Percentiles rank a stretch among this genome's conserved stretches.
These are phyloP conservation scores for Canis aureus DNA, from an alignment of 2,113 vertebrate genomes.

Conservation along the genomic window DNA sequence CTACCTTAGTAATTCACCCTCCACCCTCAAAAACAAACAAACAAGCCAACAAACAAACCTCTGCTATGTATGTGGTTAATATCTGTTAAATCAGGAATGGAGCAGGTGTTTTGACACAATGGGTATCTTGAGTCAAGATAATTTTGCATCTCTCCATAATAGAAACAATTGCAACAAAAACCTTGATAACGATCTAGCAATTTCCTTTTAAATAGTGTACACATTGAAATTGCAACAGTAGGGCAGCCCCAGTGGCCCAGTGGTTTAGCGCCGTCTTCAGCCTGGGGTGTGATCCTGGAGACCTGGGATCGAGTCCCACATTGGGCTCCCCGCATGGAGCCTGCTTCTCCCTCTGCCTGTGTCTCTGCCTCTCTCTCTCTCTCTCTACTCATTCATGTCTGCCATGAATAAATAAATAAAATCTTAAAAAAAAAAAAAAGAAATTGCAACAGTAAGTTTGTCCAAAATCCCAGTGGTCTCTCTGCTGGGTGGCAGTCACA, in stretches of 20 bases:
- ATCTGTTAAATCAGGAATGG: background rate
- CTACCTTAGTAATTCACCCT: background rate
- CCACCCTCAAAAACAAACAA: too few species aligned
- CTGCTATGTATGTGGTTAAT: background rate
- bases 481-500: background rate
- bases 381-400: too few species aligned
- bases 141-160: background rate
- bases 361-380: too few species aligned
- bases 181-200: background rate
- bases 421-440: too few species aligned
- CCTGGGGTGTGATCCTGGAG: too few species aligned
- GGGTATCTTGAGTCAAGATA: background rate
- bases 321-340: too few species aligned
- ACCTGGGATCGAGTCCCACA: too few species aligned
- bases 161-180: background rate
- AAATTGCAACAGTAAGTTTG: background rate
- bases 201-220: background rate
- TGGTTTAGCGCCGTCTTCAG: too few species aligned
- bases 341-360: too few species aligned
- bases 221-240: background rate
- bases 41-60: background rate
- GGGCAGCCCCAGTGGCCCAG: too few species aligned
- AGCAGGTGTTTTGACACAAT: background rate
- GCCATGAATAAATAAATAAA: too few species aligned
- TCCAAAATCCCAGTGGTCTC: background rate